phyloP scores from a whole-genome alignment of 2,113 vertebrate species.

The Rhea pennata region DNA sequence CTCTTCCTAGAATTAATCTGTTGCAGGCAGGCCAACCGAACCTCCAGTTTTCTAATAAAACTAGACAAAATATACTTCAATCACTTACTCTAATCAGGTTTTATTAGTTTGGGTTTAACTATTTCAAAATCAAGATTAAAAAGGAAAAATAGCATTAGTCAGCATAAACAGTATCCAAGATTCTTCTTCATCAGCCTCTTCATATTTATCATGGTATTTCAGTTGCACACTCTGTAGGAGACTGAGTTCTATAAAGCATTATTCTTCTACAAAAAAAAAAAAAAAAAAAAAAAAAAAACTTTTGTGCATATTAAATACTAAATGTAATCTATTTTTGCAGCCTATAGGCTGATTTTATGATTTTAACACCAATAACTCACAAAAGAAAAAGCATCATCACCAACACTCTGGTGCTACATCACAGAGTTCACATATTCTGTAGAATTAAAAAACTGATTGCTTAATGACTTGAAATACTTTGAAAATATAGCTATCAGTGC shows the following conservation, averaged over 20 bases:
- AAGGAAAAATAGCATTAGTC: background rate
- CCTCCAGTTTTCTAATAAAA: background rate
- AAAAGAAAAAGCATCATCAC: background rate
- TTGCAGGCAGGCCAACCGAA: background rate
- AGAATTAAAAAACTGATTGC: background rate
- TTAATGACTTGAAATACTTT: background rate
- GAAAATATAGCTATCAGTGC: background rate
- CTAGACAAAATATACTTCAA: background rate
- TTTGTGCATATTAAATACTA: background rate
- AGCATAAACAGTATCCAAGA: background rate
- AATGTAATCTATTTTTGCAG: background rate
- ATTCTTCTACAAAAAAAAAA: background rate
- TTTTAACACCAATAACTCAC: background rate
- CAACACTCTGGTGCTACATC: background rate
- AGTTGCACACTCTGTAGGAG: background rate
- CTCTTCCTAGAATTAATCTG: background rate
- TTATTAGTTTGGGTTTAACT: too few relatives aligned
- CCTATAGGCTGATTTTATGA: background rate
- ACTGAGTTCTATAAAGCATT: background rate
- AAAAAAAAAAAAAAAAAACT: background rate
- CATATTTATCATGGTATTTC: background rate
- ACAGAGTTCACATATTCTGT: background rate
- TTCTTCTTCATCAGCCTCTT: background rate
- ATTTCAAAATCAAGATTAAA: background rate
- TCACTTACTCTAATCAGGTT: background rate